phyloP scores from a whole-genome alignment of 2,888 invertebrate species.

The Nomada goodeniana region DNA sequence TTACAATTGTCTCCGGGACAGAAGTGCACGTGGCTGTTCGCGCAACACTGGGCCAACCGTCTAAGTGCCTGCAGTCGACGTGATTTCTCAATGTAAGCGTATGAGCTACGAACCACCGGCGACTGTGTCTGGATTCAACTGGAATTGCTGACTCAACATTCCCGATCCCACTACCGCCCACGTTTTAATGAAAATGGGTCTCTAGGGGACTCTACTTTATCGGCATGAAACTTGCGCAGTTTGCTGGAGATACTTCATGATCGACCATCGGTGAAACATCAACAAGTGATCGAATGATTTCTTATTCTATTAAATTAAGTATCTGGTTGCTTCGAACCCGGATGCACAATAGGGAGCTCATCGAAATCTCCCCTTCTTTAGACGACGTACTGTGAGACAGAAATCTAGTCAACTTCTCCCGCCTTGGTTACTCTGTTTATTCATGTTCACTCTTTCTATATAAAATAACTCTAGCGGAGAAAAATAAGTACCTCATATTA shows the following conservation, averaged over 20 bases:
- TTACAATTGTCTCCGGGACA: constrained; percentile 7
- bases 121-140: constrained; percentile 73
- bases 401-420: neutral
- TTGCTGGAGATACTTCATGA: constrained; percentile 21
- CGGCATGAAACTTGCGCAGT: constrained; percentile 12
- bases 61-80: constrained; percentile 43
- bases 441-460: neutral
- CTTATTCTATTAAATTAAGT: neutral
- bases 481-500: constrained; percentile 87
- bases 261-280: constrained; percentile 37
- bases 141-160: constrained; percentile 63
- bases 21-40: constrained; percentile 41
- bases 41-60: constrained; percentile 53
- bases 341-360: neutral
- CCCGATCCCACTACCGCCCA: constrained; percentile 39
- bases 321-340: too few relatives aligned
- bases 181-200: constrained; percentile 47
- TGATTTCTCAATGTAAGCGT: constrained; percentile 50
- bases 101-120: constrained; percentile 61
- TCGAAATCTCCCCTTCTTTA: neutral
- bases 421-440: too few relatives aligned
- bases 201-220: constrained; percentile 49
- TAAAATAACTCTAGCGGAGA: neutral
- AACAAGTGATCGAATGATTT: neutral
- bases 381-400: too few relatives aligned